Base-by-base conservation (phyloP, 2,113 vertebrate genomes). In the Verasper variegatus region DNA sequence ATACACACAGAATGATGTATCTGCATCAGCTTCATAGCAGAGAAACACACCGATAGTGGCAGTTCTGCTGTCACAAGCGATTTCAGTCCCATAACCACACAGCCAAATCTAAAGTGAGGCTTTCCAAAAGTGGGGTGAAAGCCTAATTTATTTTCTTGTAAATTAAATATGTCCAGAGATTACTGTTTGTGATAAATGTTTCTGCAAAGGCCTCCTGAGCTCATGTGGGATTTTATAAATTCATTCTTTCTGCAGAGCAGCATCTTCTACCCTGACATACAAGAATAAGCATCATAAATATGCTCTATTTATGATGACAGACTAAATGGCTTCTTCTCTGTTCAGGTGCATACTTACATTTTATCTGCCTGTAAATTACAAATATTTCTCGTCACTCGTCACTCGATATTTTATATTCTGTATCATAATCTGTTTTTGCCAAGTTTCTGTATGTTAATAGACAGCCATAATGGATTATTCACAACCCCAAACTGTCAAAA, bases 131-230 rank as follows among this genome's bases (percentile, higher is more conserved):
- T 37, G 27, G 49, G 84, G 82, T 58, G 82, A 86, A 82, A 59
- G 60, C 51, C 18, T n/a, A n/a, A n/a, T 54, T 54, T 79, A 86
- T 90, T 86, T 89, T 21, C 83, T 67, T 88, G 75, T 82, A 91
- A 91, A 90, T 86, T 78, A 84, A 47, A 83, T 59, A 76, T 86
- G 79, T 91, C 83, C 79, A 52, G 57, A 20, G 59, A 90, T 89
- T 91, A 88, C 85, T 56, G 69, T 80, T 71, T 77, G 82, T 89
- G 87, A 93, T 91, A 75, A 88, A 92, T 89, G 81, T 65, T n/a
- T 54, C 14, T 10, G 7, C 51, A 54, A 21, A 54, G 8, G 51
- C 51, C 51, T 54, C 20, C 20, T n/a, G 51, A 54, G 51, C 51
- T 21, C 65, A 24, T 71, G 55, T 85, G 80, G 74, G 82, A 83